Conservation (phyloP, 2,113 vertebrate species). For the Lepidothrix coronata region DNA sequence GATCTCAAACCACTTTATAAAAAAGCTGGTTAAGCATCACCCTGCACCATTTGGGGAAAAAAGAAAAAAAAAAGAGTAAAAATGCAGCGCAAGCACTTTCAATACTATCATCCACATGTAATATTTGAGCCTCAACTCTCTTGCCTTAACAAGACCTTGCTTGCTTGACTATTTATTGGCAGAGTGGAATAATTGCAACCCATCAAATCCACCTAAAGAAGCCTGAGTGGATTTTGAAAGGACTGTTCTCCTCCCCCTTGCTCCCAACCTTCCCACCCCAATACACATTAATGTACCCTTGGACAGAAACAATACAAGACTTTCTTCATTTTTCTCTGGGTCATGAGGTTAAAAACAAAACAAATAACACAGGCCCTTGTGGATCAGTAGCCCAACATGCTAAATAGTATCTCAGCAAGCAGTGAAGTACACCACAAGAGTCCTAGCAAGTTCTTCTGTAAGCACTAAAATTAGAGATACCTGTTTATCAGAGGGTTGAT, state of each 20-base stretch:
- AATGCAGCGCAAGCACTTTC: not conserved
- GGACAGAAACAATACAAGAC: not conserved
- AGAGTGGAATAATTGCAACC: not conserved
- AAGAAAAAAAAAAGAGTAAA: not conserved
- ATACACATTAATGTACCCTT: not conserved
- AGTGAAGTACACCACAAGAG: not conserved
- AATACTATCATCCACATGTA: not conserved
- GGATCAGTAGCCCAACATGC: not conserved
- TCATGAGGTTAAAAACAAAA: not conserved
- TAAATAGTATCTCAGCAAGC: not conserved
- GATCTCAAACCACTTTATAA: not conserved
- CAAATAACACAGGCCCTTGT: rapidly evolving
- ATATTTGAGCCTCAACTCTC: not conserved
- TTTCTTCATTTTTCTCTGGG: not conserved
- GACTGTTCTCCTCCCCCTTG: not conserved
- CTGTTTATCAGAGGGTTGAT: not conserved
- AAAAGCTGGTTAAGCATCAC: not conserved
- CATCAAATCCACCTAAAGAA: not conserved
- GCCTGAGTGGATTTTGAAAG: not conserved
- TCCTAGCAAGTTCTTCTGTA: not conserved
- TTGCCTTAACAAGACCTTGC: not conserved
- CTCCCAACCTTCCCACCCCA: not conserved
- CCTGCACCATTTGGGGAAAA: not conserved
- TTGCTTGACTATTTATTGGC: not conserved
- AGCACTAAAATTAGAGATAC: not conserved